Evolutionary conservation across 2,888 invertebrate species (phyloP), one percentile per base, ranked within the genome.

Genomic region (Lamellibrachia satsuma): DNA sequence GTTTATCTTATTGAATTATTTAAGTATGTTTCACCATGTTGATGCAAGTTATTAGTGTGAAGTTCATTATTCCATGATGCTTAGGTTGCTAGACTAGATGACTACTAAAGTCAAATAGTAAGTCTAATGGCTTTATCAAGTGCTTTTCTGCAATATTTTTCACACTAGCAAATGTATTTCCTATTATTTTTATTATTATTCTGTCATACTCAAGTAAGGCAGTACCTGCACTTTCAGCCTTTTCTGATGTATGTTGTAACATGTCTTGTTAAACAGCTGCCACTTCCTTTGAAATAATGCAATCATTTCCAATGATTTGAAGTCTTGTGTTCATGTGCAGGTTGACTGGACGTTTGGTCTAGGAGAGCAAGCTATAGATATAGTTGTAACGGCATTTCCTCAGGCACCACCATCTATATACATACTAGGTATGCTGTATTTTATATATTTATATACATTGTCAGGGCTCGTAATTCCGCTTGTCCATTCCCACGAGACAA

Each of bases 341-440:
- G 97, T 97, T n/a, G 98, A 98, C 95, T 98, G 98, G 98, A 97
- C 97, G 52, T 98, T 97, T 96, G 98, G 98, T 95, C 97, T 99
- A 4, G 99, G 99, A 1, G 98, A 98, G 96, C 97, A 97, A 95
- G 97, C 98, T 15, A 95, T 98, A 91, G 97, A 97, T 92, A 97
- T 98, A 96, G 97, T 97, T 52, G 97, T 98, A 93, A 97, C 97
- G 95, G 95, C 95, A 92, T 95, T 94, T 75, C 55, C n/a, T 11
- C 92, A 92, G 52, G 75, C 96, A 96, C 98, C 97, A 96, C 97
- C 98, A 8, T 97, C 97, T 93, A 97, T 99, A 93, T 96, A 98
- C 93, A 97, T 98, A 55, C 97, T 99, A 93, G 98, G 98, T 90
- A 95, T 94, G 95, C 93, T 22, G 15, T 75, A n/a, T 75, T 75